phyloP scores from a whole-genome alignment of 2,888 invertebrate species.

The Dioctria rufipes region DNA sequence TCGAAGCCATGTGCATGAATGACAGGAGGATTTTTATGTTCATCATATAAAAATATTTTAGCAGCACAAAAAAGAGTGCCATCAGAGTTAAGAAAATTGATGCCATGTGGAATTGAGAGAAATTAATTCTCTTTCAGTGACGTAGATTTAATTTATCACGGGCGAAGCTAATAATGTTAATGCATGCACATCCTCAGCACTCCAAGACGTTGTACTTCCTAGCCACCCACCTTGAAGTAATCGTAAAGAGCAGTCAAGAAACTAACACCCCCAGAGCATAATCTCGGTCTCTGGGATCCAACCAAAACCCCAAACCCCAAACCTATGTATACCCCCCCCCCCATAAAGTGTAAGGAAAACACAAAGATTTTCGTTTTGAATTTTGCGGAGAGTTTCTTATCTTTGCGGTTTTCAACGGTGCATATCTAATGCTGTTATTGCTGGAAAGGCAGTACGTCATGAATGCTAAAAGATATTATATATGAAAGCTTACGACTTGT shows the following conservation, averaged over 20 bases:
- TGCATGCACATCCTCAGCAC: background rate
- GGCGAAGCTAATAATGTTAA: background rate
- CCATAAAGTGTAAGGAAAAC: background rate
- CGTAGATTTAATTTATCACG: background rate
- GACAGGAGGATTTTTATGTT: too few relatives aligned
- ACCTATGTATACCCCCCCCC: background rate
- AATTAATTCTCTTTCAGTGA: background rate
- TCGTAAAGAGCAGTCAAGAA: background rate
- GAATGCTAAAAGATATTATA: background rate
- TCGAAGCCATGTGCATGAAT: too few relatives aligned
- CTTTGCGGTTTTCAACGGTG: slow-evolving; percentile 3
- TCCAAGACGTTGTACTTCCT: background rate
- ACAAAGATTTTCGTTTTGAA: background rate
- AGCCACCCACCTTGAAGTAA: background rate
- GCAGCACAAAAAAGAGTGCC: too few relatives aligned
- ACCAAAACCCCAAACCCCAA: background rate
- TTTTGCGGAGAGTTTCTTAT: background rate
- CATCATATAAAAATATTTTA: too few relatives aligned
- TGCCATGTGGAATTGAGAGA: too few relatives aligned
- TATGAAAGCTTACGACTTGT: background rate
- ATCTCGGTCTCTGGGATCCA: background rate
- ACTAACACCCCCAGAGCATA: background rate
- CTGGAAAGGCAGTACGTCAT: background rate
- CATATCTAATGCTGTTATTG: slow-evolving; percentile 7
- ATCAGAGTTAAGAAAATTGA: too few relatives aligned